These are phyloP conservation scores for Orchesellides sinensis DNA, from an alignment of 2,888 invertebrate genomes.

Conservation along the genomic window DNA sequence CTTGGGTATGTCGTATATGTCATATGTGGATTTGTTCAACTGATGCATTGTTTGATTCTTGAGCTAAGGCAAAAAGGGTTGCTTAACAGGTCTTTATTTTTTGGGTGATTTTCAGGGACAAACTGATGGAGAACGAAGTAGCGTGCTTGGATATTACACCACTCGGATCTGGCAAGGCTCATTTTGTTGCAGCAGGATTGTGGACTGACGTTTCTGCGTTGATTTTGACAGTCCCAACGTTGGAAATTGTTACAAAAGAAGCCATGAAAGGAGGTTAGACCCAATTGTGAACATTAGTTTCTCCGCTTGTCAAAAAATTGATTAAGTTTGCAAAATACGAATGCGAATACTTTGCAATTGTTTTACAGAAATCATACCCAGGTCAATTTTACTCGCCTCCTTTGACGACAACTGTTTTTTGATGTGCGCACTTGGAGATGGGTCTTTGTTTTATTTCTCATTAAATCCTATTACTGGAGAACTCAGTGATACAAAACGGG, in stretches of 20 bases:
- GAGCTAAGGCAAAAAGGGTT: no score
- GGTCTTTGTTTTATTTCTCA: slow-evolving; percentile 97
- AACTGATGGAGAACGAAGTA: slow-evolving; percentile 93
- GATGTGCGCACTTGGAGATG: slow-evolving; percentile 96
- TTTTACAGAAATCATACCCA: slow-evolving; percentile 92
- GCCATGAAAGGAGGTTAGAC: slow-evolving; percentile 89
- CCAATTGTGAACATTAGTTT: slow-evolving; percentile 39
- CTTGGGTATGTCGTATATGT: slow-evolving; percentile 78
- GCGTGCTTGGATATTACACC: slow-evolving; percentile 97
- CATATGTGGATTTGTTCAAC: no score
- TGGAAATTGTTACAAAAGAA: slow-evolving; percentile 90
- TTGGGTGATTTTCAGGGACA: slow-evolving; percentile 78
- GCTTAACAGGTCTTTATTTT: neutral
- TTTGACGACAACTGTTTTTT: slow-evolving; percentile 95
- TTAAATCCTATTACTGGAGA: slow-evolving; percentile 86
- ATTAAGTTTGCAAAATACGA: neutral
- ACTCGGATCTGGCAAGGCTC: slow-evolving; percentile 82
- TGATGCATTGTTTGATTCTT: no score
- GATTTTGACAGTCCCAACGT: slow-evolving; percentile 87
- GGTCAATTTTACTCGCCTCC: slow-evolving; percentile 95
- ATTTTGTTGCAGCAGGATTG: slow-evolving; percentile 92
- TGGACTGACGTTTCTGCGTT: slow-evolving; percentile 98
- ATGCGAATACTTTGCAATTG: neutral
- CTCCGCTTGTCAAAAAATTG: neutral
- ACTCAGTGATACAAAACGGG: slow-evolving; percentile 92